These are phyloP conservation scores for Lacanobia oleracea DNA, from an alignment of 2,888 invertebrate genomes.

Conservation along the genomic window DNA sequence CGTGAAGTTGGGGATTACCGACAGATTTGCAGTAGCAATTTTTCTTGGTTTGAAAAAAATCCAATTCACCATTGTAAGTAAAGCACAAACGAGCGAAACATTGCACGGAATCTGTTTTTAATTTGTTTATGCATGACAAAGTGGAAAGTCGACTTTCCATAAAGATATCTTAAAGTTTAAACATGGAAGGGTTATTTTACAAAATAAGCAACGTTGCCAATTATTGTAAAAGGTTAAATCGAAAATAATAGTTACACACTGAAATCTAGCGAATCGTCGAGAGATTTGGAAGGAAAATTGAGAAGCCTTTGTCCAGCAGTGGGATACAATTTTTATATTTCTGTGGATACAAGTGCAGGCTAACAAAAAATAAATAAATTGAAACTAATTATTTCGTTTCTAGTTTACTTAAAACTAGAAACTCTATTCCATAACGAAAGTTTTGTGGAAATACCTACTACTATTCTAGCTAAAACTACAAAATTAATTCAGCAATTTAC, in stretches of 20 bases:
- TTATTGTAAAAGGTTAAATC: no score
- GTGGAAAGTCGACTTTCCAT: no score
- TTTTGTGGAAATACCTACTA: constrained; percentile 3
- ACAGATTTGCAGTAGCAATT: constrained; percentile 41
- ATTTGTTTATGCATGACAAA: constrained; percentile 10
- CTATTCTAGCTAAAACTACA: constrained; percentile 13
- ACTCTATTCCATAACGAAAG: constrained; percentile 4
- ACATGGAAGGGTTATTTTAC: no score
- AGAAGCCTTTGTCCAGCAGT: no score
- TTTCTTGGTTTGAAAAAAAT: constrained; percentile 35
- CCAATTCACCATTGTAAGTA: constrained; percentile 20
- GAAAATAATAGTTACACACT: no score
- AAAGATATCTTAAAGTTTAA: no score
- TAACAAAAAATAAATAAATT: neutral
- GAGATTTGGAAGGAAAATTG: no score
- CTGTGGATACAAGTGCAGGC: no score
- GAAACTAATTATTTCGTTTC: neutral
- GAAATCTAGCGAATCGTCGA: no score
- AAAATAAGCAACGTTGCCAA: no score
- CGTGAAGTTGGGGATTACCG: constrained; percentile 38
- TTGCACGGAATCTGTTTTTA: constrained; percentile 10
- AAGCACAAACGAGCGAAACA: constrained; percentile 24
- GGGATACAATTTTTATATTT: no score
- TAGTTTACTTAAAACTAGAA: neutral
- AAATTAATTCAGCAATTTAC: constrained; percentile 37